These are phyloP conservation scores for Zosterops hypoxanthus DNA, from an alignment of 2,113 vertebrate genomes.

Conservation along the genomic window DNA sequence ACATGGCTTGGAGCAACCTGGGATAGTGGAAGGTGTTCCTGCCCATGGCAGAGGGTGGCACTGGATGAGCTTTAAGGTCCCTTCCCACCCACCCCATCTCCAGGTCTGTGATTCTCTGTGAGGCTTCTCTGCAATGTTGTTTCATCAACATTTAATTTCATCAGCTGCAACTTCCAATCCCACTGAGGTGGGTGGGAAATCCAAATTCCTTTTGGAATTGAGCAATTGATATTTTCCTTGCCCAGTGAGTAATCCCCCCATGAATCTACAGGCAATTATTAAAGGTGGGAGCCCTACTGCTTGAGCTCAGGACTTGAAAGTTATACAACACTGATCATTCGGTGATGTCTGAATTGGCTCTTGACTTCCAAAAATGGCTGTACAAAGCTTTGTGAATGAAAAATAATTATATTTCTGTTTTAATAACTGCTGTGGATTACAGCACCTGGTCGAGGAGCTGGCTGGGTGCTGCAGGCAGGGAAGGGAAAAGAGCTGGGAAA, in stretches of 20 bases:
- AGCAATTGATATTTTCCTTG: background rate
- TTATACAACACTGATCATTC: rapidly evolving
- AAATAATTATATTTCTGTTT: background rate
- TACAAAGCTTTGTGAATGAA: background rate
- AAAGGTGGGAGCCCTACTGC: rapidly evolving
- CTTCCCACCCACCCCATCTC: background rate
- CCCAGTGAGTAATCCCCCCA: background rate
- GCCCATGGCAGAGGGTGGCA: background rate
- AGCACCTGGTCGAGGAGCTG: background rate
- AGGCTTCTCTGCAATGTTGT: background rate
- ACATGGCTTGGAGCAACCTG: rapidly evolving
- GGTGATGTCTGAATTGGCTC: background rate
- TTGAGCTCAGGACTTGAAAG: background rate
- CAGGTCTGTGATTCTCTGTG: background rate
- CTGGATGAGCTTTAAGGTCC: background rate
- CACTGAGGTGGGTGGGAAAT: background rate
- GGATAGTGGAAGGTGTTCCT: background rate
- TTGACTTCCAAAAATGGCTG: background rate
- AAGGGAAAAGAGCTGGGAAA: background rate
- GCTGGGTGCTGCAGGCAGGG: background rate
- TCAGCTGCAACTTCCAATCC: background rate
- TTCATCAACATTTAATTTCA: rapidly evolving
- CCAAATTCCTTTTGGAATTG: background rate
- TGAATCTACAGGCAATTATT: background rate
- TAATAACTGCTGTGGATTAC: background rate